A percentile compares a stretch with the other conserved stretches of the same genome.
Conservation (phyloP, 2,113 vertebrate genomes). For the Meriones unguiculatus region DNA sequence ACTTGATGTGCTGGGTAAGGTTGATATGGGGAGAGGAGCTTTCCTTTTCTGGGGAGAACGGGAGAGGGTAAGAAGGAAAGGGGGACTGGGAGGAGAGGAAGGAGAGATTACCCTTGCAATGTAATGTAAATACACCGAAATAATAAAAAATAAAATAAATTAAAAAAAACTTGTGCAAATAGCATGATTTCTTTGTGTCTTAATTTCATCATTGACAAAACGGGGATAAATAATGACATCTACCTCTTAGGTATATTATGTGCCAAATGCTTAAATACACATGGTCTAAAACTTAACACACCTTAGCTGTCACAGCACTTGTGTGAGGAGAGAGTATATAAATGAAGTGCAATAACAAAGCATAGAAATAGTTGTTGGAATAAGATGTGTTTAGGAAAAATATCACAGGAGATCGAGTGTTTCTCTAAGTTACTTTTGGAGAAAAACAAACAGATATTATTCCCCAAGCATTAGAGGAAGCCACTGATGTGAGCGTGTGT, state of each 20-base stretch:
- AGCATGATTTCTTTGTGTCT: neutral
- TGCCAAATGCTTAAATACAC: neutral
- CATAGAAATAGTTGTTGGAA: neutral
- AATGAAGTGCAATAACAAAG: neutral
- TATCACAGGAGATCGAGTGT: neutral
- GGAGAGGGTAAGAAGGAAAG: too few species aligned
- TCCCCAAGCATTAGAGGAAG: neutral
- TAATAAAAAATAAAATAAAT: neutral
- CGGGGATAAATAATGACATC: neutral
- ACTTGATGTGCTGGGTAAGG: too few species aligned
- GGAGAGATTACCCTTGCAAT: too few species aligned
- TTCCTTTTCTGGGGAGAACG: too few species aligned
- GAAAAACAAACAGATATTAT: neutral
- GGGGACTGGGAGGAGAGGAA: too few species aligned
- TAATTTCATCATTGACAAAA: neutral
- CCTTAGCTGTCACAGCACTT: neutral
- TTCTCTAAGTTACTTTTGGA: neutral
- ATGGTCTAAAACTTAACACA: neutral
- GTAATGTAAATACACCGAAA: too few species aligned
- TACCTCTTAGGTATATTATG: neutral
- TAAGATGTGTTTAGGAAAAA: constrained; percentile 29
- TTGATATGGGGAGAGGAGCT: too few species aligned
- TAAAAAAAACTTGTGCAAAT: neutral
- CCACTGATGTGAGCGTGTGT: neutral
- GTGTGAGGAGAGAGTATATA: neutral